Percentiles rank a stretch among this genome's conserved stretches.
These are phyloP conservation scores for Cardiocondyla obscurior DNA, from an alignment of 1,140 invertebrate genomes.

Conservation along the genomic window DNA sequence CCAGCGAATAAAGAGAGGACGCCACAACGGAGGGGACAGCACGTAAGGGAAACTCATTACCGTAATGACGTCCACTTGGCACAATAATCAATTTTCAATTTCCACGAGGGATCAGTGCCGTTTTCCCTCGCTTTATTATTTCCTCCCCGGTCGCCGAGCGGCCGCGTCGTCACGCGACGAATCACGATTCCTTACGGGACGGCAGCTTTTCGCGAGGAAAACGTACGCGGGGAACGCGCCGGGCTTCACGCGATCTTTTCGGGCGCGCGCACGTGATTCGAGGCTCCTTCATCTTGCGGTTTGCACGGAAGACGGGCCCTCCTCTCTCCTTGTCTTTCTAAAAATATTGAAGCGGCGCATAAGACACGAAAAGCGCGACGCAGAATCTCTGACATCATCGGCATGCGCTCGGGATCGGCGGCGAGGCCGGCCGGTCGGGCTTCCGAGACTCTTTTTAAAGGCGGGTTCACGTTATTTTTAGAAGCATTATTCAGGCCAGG, in stretches of 20 bases:
- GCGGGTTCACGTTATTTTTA: constrained; percentile 73
- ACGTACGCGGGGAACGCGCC: neutral
- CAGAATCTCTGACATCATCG: constrained; percentile 55
- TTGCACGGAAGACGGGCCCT: neutral
- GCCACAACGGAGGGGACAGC: neutral
- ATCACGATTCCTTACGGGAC: neutral
- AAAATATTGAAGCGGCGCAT: neutral
- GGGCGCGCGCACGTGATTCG: neutral
- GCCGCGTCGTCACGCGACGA: constrained; percentile 30
- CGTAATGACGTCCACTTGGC: constrained; percentile 39
- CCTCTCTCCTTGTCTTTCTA: neutral
- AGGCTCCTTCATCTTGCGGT: too few relatives aligned
- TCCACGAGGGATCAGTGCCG: constrained; percentile 38
- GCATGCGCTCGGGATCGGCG: constrained; percentile 39
- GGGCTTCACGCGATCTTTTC: constrained; percentile 12
- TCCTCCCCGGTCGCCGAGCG: neutral
- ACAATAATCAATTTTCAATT: constrained; percentile 57
- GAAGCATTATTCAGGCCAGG: constrained; percentile 75
- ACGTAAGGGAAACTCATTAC: constrained; percentile 54
- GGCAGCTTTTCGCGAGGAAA: neutral
- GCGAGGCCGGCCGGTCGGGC: neutral
- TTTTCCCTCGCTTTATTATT: constrained; percentile 41
- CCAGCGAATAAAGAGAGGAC: neutral
- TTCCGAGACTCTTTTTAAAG: constrained; percentile 59
- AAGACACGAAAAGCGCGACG: constrained; percentile 11